Evolutionary conservation across 2,113 vertebrate species (phyloP).

Genomic region (Phrynosoma blainvillii): DNA sequence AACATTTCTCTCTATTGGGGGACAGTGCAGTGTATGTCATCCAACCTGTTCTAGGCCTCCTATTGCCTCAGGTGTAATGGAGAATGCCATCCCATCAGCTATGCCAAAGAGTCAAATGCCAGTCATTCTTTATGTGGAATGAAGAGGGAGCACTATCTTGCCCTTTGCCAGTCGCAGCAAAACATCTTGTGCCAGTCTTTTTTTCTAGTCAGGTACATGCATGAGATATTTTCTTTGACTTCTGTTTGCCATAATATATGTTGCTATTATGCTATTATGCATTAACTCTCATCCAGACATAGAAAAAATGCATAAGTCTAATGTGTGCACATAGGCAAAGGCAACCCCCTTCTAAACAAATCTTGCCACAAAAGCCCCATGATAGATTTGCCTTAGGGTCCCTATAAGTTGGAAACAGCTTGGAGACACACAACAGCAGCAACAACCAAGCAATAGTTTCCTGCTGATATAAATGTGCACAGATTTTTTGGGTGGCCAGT

Average conservation of each 20-base stretch:
- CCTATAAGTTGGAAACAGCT: too few species aligned
- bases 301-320: not conserved
- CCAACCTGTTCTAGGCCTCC: not conserved
- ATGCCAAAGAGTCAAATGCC: not conserved
- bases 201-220: not conserved
- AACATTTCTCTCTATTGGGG: not conserved
- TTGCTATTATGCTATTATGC: not conserved
- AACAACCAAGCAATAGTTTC: too few species aligned
- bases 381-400: too few species aligned
- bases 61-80: not conserved
- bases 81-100: not conserved
- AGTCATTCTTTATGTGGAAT: too few species aligned
- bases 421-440: too few species aligned
- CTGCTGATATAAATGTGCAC: too few species aligned
- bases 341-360: too few species aligned
- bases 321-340: not conserved
- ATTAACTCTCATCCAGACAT: not conserved
- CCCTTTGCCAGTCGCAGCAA: not conserved
- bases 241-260: not conserved
- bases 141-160: too few species aligned
- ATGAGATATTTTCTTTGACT: not conserved
- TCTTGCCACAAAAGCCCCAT: too few species aligned
- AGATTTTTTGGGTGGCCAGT: too few species aligned
- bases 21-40: not conserved
- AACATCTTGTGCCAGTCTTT: not conserved